phyloP scores from a whole-genome alignment of 1,140 invertebrate genomes.

The Listronotus bonariensis region DNA sequence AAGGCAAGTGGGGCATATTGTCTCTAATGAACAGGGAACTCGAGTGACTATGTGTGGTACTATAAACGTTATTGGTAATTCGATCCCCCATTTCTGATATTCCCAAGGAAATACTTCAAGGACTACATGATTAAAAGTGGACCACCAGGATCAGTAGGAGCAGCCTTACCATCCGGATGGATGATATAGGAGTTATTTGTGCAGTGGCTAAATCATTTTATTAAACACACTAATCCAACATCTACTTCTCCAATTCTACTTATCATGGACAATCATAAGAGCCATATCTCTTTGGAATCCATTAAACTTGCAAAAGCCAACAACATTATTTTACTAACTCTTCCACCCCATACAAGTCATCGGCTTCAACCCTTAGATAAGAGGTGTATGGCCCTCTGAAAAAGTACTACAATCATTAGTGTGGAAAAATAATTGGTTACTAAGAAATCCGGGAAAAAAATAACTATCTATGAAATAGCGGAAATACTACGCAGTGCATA shows the following conservation, averaged over 20 bases:
- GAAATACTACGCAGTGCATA: slow-evolving; percentile 26
- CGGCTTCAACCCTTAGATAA: too few species aligned
- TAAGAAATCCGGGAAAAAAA: slow-evolving; percentile 6
- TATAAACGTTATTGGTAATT: slow-evolving; percentile 53
- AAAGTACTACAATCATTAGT: too few species aligned
- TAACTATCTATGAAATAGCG: slow-evolving; percentile 36
- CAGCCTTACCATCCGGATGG: slow-evolving; percentile 54
- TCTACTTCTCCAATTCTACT: too few species aligned
- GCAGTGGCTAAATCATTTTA: too few species aligned
- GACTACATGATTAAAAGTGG: slow-evolving; percentile 50
- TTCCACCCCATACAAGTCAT: too few species aligned
- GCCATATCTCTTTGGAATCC: too few species aligned
- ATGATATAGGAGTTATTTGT: slow-evolving; percentile 56
- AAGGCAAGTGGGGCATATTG: slow-evolving; percentile 53
- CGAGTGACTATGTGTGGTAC: slow-evolving; percentile 53
- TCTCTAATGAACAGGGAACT: slow-evolving; percentile 54
- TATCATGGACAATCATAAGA: too few species aligned
- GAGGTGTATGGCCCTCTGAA: too few species aligned
- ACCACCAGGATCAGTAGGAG: slow-evolving; percentile 53
- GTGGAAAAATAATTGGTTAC: too few species aligned
- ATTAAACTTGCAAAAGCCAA: too few species aligned
- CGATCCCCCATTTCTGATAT: slow-evolving; percentile 48
- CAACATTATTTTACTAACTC: too few species aligned
- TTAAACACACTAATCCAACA: too few species aligned
- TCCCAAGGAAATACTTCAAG: slow-evolving; percentile 52